Evolutionary conservation across 2,888 invertebrate species (phyloP), one percentile per base, ranked within the genome.

Genomic region (Melanostoma mellinum): DNA sequence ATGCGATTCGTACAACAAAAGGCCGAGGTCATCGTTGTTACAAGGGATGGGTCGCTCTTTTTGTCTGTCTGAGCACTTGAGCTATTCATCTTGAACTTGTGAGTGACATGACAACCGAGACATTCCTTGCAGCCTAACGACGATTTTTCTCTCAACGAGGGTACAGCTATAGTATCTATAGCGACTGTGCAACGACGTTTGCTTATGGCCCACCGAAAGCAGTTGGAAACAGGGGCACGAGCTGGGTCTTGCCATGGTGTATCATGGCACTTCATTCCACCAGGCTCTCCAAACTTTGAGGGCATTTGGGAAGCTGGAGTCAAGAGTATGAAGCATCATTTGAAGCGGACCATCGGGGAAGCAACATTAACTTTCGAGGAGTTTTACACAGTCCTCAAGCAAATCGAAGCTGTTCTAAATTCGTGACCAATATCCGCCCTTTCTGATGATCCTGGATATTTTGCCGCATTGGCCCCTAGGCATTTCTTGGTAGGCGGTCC

Each of bases 21-120:
- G 69, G 78, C 6, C 53, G 75, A 38, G 77, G 63, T 32, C 52
- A 76, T 72, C 42, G 60, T 6, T 50, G 42, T 4, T 67, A 72
- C 38, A 76, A 84, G 10, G 69, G 75, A 3, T 84, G 63, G 20
- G 58, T 75, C 10, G 72, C 65, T 3, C 38, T 85, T 2, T 80
- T 80, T 33, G 55, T 86, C 4, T 85, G 76, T 44, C 50, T 73
- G 30, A 55, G 52, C 33, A 68, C 73, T 4, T 36, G 67, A 20
- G 78, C 80, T 2, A 69, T 80, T 35, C 77, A 85, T 58, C 32
- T 86, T n/a, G 80, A 86, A 40, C 60, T 80, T 0, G 80, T 77
- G 35, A 67, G 71, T 10, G 81, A 85, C 42, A 30, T 85, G 65
- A 72, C 55, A 2, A 68, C 79, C 0, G 72, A 67, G 32, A 38